Conservation (phyloP, 2,113 vertebrate species). For the Nesoenas mayeri region DNA sequence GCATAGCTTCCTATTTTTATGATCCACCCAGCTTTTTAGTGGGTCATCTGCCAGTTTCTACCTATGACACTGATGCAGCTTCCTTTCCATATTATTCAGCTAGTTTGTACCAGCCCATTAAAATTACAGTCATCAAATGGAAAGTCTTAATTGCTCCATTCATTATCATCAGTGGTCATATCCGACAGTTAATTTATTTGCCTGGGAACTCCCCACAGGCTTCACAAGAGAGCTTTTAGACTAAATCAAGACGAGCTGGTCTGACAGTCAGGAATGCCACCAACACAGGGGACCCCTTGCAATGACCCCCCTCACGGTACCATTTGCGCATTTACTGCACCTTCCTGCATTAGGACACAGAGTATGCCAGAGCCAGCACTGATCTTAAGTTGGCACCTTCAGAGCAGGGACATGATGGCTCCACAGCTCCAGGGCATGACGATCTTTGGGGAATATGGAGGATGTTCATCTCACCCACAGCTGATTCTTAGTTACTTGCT, state of each 20-base stretch:
- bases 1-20: constrained; percentile 57
- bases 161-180: constrained; percentile 31
- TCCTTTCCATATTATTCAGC: neutral
- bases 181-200: neutral
- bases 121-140: constrained; percentile 45
- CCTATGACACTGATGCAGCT: constrained; percentile 9
- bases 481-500: neutral
- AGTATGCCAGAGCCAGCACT: neutral
- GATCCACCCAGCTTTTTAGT: constrained; percentile 38
- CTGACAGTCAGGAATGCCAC: neutral
- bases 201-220: constrained; percentile 20
- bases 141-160: constrained; percentile 61
- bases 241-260: neutral
- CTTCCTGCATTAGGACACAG: neutral
- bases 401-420: neutral
- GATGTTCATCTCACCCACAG: fast-evolving
- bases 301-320: neutral
- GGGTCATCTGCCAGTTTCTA: constrained; percentile 15
- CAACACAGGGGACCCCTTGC: neutral
- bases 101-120: neutral
- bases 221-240: neutral
- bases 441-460: neutral
- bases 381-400: neutral
- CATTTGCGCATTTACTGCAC: neutral
- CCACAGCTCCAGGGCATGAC: fast-evolving